phyloP scores from a whole-genome alignment of 2,888 invertebrate genomes.

The Sinodicranocentrus sp. region DNA sequence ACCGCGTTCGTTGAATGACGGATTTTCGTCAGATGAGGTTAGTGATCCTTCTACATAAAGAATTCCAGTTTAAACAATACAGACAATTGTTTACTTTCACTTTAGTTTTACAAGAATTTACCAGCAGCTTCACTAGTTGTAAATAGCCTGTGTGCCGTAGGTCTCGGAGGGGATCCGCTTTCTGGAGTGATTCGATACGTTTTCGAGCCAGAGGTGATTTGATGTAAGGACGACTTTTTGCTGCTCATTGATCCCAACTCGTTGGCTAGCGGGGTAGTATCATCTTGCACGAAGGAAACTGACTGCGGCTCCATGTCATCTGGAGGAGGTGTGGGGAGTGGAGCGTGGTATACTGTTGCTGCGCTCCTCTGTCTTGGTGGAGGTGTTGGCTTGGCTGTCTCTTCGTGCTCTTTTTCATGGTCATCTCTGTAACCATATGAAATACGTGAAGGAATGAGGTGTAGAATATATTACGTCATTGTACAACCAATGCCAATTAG shows the following conservation, averaged over 20 bases:
- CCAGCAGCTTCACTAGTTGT: constrained; percentile 65
- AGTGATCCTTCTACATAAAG: constrained; percentile 67
- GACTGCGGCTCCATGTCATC: constrained; percentile 96
- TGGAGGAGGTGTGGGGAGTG: constrained; percentile 84
- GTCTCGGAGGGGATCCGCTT: constrained; percentile 76
- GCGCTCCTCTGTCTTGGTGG: constrained; percentile 73
- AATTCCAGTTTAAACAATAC: not conserved
- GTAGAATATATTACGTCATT: constrained; percentile 17
- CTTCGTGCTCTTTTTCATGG: constrained; percentile 60
- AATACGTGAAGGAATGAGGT: not conserved
- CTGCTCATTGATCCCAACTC: constrained; percentile 71
- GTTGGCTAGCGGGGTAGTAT: constrained; percentile 72
- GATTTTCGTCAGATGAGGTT: constrained; percentile 71
- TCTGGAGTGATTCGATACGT: constrained; percentile 86
- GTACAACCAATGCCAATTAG: not conserved
- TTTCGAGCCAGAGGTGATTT: constrained; percentile 91
- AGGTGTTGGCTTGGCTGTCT: constrained; percentile 72
- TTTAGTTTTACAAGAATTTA: not conserved
- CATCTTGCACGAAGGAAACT: constrained; percentile 85
- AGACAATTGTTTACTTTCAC: not conserved
- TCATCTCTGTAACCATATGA: constrained; percentile 50
- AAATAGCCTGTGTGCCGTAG: constrained; percentile 84
- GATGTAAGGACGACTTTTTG: constrained; percentile 77
- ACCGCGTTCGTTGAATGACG: constrained; percentile 77
- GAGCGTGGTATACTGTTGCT: constrained; percentile 81